Base-by-base conservation (phyloP, 64 coral and sea anemone genomes). In the Montipora efflorescens region DNA sequence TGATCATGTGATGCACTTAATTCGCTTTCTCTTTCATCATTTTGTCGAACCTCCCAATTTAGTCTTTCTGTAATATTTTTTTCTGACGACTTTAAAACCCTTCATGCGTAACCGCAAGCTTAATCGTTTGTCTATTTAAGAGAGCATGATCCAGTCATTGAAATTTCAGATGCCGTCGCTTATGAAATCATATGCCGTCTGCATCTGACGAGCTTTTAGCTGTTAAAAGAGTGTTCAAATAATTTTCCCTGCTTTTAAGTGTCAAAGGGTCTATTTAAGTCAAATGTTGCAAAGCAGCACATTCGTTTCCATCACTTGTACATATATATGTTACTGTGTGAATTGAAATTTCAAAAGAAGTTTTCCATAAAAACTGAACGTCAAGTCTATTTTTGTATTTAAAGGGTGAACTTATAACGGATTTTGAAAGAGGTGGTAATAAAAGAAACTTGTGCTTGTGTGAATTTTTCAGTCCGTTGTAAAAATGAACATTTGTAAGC, bases 291-390 rank as follows among this genome's bases (percentile, higher is more conserved):
- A 71, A 59, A 86, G 82, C 66, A 72, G 51, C 82, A 0, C 2
- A 11, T 36, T 1, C 15, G 12, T 4, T 71, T 8, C 11, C 11
- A 46, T 46, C 1, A 28, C 18, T 48, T 86, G 82, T 86, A 86
- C 44, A 86, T 86, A 50, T 9, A 50, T 66, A 36, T 36, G 22
- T 70, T 70, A 51, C 62, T 49, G 47, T 71, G 82, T 23, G 62
- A 86, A 86, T 12, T 71, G 18, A n/a, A 86, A 71, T 49, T 71
- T 71, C 47, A 83, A 59, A 59, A 72, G 44, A 73, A 25, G 81
- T 84, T 61, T 84, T 15, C 67, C 47, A 48, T 48, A 47, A 18
- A 71, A 48, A 46, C 66, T 72, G 11, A 86, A 50, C 0, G 47
- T 8, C 10, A 64, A 12, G 0, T 48, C 13, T 86, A 52, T 69